Percentiles rank a stretch among this genome's conserved stretches.
Evolutionary conservation across 1,140 invertebrate species (phyloP).

Genomic region (Zaprionus kolodkinae): DNA sequence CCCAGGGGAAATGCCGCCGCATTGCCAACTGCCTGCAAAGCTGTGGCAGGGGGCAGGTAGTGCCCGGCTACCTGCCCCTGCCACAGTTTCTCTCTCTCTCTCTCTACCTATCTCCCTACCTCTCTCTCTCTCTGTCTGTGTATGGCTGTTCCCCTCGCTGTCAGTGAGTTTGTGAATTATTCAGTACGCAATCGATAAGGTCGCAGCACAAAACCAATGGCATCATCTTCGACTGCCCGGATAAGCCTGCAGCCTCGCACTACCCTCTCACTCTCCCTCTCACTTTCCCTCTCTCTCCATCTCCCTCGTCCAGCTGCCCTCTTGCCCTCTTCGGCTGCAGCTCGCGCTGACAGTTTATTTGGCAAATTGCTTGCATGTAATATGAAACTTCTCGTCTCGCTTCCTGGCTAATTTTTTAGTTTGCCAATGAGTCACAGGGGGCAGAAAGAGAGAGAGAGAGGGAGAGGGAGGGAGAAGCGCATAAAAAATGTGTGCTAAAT

Average conservation of each 20-base stretch:
- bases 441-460: background rate
- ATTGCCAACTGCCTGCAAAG: conserved; percentile 37
- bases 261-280: background rate
- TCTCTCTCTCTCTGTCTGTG: background rate
- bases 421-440: conserved; percentile 40
- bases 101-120: background rate
- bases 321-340: conserved; percentile 2
- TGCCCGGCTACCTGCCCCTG: conserved; percentile 30
- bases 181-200: conserved; percentile 69
- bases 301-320: background rate
- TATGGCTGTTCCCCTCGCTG: background rate
- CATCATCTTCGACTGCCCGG: conserved; percentile 40
- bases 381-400: conserved; percentile 61
- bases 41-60: conserved; percentile 24
- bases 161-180: conserved; percentile 58
- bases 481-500: conserved; percentile 69
- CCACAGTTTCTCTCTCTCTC: conserved; percentile 28
- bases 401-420: conserved; percentile 75
- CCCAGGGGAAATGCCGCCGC: conserved; percentile 55
- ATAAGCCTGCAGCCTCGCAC: background rate
- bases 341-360: conserved; percentile 78
- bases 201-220: conserved; percentile 41
- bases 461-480: background rate
- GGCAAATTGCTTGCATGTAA: conserved; percentile 79
- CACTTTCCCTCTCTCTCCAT: background rate